Evolutionary conservation across 2,888 invertebrate species (phyloP).

Genomic region (Tipula confusa): DNA sequence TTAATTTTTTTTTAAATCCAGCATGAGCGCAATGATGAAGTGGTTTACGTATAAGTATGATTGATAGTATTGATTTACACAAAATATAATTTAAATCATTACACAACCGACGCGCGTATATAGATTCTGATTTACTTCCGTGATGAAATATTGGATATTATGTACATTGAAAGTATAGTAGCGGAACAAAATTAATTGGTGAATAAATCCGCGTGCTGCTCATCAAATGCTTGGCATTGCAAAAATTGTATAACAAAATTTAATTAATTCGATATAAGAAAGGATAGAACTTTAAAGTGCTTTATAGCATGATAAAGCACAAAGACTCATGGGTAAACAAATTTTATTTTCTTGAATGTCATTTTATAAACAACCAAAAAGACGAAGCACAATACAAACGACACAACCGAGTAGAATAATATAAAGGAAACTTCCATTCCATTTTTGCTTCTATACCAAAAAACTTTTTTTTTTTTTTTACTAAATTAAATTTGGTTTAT

Average conservation of each 20-base stretch:
- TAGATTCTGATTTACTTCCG: neutral
- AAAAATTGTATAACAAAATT: neutral
- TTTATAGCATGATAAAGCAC: neutral
- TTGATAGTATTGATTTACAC: neutral
- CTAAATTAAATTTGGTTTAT: constrained; percentile 9
- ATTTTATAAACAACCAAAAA: neutral
- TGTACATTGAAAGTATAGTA: too few relatives aligned
- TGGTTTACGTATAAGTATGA: neutral
- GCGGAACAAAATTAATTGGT: neutral
- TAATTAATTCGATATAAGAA: neutral
- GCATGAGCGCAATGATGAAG: neutral
- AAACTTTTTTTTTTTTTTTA: too few relatives aligned
- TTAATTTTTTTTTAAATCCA: neutral
- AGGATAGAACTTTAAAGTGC: neutral
- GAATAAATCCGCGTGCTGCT: neutral
- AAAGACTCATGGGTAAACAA: neutral
- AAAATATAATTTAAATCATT: neutral
- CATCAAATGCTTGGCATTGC: neutral
- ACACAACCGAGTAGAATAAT: neutral
- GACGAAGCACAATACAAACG: neutral
- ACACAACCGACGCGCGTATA: neutral
- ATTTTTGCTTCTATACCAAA: neutral
- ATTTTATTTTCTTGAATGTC: neutral
- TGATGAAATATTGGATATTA: neutral
- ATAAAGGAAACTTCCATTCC: neutral